phyloP scores from a whole-genome alignment of 1,140 invertebrate species.

The Megalonaias nervosa region DNA sequence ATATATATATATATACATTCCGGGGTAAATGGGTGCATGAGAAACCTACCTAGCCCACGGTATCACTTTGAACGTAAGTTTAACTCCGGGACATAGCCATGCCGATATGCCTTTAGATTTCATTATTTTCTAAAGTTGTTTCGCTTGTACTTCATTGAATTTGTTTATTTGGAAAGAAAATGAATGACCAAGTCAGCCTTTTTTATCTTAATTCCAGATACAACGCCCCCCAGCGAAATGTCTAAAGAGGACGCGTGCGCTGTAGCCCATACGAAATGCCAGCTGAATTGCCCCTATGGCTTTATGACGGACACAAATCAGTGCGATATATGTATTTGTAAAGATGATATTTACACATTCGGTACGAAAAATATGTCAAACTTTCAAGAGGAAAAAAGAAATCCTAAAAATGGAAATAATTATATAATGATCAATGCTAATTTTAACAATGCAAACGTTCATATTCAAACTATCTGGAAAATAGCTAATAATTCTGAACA shows the following conservation, averaged over 20 bases:
- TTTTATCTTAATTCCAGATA: no score
- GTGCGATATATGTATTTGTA: constrained; percentile 19
- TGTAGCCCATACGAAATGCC: constrained; percentile 18
- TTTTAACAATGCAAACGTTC: not conserved
- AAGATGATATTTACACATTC: constrained; percentile 22
- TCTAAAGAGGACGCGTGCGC: constrained; percentile 9
- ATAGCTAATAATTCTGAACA: not conserved
- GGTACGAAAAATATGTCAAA: constrained; percentile 3
- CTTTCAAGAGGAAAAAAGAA: not conserved
- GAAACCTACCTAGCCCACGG: no score
- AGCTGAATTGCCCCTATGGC: constrained; percentile 18
- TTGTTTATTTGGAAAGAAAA: no score
- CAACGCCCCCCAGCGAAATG: not conserved
- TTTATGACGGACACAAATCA: constrained; percentile 28
- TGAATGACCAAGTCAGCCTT: no score
- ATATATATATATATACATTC: no score
- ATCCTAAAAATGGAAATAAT: not conserved
- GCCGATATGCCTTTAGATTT: no score
- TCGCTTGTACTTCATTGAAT: no score
- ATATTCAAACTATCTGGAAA: not conserved
- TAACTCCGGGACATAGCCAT: no score
- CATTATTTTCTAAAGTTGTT: no score
- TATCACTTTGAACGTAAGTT: no score
- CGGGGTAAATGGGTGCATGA: no score
- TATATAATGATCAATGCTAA: not conserved